A percentile compares a stretch with the other conserved stretches of the same genome.
These are phyloP conservation scores for Denticeps clupeoides DNA, from an alignment of 2,797 vertebrate genomes.

Conservation along the genomic window DNA sequence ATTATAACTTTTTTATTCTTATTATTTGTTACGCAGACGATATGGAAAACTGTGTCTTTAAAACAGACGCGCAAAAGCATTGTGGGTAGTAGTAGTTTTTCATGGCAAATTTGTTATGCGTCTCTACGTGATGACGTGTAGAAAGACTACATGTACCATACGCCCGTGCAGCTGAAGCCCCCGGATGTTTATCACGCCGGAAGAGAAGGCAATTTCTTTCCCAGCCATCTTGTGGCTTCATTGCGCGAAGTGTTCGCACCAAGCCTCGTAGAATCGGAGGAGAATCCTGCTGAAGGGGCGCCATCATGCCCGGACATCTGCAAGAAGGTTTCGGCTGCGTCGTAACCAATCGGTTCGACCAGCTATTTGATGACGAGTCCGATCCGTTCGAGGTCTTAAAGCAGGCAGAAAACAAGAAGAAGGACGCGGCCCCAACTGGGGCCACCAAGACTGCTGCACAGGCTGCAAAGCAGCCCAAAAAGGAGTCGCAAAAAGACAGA, in stretches of 20 bases:
- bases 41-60: no score
- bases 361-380: slow-evolving; percentile 93
- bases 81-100: rapidly evolving
- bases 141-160: slow-evolving; percentile 64
- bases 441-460: slow-evolving; percentile 74
- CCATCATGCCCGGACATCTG: slow-evolving; percentile 99
- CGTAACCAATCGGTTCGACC: slow-evolving; percentile 95
- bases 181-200: slow-evolving; percentile 90
- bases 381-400: slow-evolving; percentile 90
- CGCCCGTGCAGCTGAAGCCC: slow-evolving; percentile 45
- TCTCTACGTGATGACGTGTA: neutral
- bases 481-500: slow-evolving; percentile 90
- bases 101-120: rapidly evolving
- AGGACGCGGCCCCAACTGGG: slow-evolving; percentile 74
- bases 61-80: no score
- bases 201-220: slow-evolving; percentile 91
- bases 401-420: slow-evolving; percentile 80
- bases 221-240: slow-evolving; percentile 97
- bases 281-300: slow-evolving; percentile 91
- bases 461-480: slow-evolving; percentile 77
- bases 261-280: slow-evolving; percentile 92
- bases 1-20: no score
- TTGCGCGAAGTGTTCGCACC: slow-evolving; percentile 80
- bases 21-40: no score
- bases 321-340: slow-evolving; percentile 97